These are phyloP conservation scores for Struthio camelus DNA, from an alignment of 2,113 vertebrate species.

Conservation along the genomic window DNA sequence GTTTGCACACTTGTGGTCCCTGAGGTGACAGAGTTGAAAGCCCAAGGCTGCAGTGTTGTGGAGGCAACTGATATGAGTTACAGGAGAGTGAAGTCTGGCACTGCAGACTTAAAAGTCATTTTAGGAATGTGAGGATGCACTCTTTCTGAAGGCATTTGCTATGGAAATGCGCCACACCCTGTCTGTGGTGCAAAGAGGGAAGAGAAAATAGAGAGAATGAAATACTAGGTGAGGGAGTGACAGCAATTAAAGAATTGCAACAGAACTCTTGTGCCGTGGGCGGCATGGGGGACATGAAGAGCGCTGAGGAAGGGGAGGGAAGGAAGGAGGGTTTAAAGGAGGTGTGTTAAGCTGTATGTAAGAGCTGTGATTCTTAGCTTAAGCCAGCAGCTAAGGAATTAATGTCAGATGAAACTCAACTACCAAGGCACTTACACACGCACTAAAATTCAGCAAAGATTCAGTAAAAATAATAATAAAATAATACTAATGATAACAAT, in stretches of 20 bases:
- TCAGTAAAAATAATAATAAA: neutral
- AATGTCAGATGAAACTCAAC: neutral
- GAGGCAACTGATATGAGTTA: neutral
- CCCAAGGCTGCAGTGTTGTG: neutral
- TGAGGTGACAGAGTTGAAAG: neutral
- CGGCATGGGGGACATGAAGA: neutral
- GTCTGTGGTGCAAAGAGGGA: neutral
- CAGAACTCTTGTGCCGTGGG: conserved; percentile 14
- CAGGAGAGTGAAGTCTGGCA: neutral
- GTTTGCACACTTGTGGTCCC: rapidly evolving
- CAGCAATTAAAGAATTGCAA: conserved; percentile 30
- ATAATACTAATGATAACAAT: neutral
- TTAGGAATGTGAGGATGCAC: neutral
- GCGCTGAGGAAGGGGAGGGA: neutral
- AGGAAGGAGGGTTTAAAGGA: neutral
- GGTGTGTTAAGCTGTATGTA: neutral
- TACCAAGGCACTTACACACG: neutral
- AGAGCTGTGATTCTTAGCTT: neutral
- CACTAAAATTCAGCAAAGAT: conserved; percentile 28
- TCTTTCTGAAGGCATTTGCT: neutral
- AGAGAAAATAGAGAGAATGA: neutral
- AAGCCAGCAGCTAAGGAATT: neutral
- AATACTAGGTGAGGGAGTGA: neutral
- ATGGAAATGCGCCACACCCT: conserved; percentile 1
- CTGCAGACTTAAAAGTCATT: neutral